Conservation (phyloP, 2,113 vertebrate genomes). For the Tachuris rubrigastra region DNA sequence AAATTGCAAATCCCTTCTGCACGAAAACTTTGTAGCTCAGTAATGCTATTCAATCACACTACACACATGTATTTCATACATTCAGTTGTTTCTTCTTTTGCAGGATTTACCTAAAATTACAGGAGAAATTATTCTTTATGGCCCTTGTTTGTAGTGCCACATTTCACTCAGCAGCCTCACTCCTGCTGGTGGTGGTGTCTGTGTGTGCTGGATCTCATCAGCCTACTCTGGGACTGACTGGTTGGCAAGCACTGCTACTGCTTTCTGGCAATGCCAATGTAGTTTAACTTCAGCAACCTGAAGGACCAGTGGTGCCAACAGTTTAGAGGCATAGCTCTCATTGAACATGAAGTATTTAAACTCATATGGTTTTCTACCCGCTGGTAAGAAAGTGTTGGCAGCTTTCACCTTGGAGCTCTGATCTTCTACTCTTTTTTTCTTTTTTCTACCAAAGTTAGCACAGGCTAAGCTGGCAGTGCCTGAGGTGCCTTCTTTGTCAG, state of each 20-base stretch:
- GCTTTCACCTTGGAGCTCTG: neutral
- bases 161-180: rapidly evolving
- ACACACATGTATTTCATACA: neutral
- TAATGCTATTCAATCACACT: neutral
- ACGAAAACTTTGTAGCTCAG: neutral
- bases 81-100: neutral
- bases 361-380: conserved; percentile 16
- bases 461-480: neutral
- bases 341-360: conserved; percentile 59
- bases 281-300: conserved; percentile 65
- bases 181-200: neutral
- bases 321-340: conserved; percentile 8
- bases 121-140: neutral
- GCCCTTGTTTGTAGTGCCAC: rapidly evolving
- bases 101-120: neutral
- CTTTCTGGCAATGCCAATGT: conserved; percentile 36
- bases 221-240: neutral
- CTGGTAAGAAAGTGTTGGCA: conserved; percentile 53
- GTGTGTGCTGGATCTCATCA: rapidly evolving
- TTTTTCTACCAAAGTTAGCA: neutral
- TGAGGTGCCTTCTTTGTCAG: neutral
- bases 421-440: neutral
- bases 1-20: neutral
- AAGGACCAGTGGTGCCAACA: conserved; percentile 30
- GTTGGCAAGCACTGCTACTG: neutral